These are phyloP conservation scores for Ceratosolen solmsi DNA, from an alignment of 1,140 invertebrate genomes.

Conservation along the genomic window DNA sequence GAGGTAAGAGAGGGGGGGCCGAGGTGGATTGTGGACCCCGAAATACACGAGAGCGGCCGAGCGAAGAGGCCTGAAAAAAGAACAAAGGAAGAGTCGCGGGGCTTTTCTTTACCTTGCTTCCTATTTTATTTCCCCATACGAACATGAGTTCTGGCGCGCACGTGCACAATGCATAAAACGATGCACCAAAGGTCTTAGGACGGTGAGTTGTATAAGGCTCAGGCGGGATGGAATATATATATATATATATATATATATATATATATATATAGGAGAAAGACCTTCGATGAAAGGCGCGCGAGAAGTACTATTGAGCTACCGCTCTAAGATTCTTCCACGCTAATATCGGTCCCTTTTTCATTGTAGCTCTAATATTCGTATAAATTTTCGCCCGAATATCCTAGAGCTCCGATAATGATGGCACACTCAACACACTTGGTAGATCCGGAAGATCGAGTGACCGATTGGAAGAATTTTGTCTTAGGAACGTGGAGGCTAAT, in stretches of 20 bases:
- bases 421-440: no score
- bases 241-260: no score
- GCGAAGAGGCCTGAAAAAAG: constrained; percentile 28
- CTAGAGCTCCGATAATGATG: no score
- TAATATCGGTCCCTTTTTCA: not conserved
- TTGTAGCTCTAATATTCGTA: not conserved
- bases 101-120: constrained; percentile 42
- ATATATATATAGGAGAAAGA: no score
- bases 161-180: constrained; percentile 11
- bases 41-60: constrained; percentile 8
- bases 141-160: not conserved
- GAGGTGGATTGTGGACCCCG: constrained; percentile 8
- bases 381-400: not conserved
- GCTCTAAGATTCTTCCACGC: not conserved
- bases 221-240: not conserved
- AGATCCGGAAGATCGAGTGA: no score
- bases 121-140: constrained; percentile 34
- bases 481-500: no score
- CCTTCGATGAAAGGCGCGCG: not conserved
- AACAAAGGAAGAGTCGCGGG: constrained; percentile 28
- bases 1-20: not conserved
- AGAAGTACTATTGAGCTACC: no score
- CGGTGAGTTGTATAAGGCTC: not conserved
- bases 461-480: no score
- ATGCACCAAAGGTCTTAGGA: constrained; percentile 1